Evolutionary conservation across 2,888 invertebrate genomes (phyloP), one percentile per base, ranked within the genome.

Genomic region (Microplitis manilae): DNA sequence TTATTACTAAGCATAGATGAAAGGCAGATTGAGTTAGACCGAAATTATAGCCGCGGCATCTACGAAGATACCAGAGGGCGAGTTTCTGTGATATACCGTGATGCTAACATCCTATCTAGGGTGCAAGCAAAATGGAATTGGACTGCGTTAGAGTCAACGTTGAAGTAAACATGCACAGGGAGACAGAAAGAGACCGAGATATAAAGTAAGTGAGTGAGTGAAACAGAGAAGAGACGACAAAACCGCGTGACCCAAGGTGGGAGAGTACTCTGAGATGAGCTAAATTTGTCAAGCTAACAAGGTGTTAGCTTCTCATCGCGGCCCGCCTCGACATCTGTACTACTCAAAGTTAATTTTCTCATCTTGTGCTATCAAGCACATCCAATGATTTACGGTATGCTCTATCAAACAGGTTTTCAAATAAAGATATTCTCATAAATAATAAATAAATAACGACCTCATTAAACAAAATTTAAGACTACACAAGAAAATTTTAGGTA

Each of bases 281-380:
- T 82, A 83, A 86, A 88, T 88, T 88, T 88, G 87, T 88, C 88
- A 86, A 83, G 84, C 88, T 88, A 88, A 88, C 88, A 88, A 88
- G 87, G 87, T 87, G 87, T 87, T 88, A 85, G 86, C 86, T 87
- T 85, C 84, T 85, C 84, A 77, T 84, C 83, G 84, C 82, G 87
- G 85, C 81, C 78, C 81, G 82, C 85, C 87, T 85, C 86, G 84
- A 87, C 88, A 87, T 87, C 85, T 86, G 87, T 87, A 87, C 87
- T 85, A 83, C 86, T 87, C 85, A 86, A 86, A 87, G 87, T 86
- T 87, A 87, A 87, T 87, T 87, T 87, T 78, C 68, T 73, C 65
- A 62, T 64, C 59, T 73, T 64, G 74, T 77, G 68, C 77, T 80
- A 67, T 71, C 61, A 64, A 68, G 50, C 50, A 38, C 7, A 17